Conservation (phyloP, 2,797 vertebrate genomes). For the Tapirus indicus region DNA sequence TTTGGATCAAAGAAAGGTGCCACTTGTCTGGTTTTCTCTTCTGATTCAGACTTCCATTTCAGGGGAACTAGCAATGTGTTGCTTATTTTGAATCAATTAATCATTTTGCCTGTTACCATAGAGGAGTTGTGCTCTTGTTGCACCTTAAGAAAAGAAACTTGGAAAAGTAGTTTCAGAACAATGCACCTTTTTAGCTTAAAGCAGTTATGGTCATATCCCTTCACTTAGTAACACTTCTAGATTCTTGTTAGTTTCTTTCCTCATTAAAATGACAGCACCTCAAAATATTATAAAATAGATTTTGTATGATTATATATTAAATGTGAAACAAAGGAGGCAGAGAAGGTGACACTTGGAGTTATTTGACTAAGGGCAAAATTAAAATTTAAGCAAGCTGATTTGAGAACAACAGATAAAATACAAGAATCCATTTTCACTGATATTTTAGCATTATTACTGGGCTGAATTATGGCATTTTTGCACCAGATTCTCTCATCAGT, state of each 20-base stretch:
- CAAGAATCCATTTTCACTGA: not conserved
- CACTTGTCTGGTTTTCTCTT: slow-evolving; percentile 23
- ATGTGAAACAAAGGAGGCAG: not conserved
- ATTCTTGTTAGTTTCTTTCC: not conserved
- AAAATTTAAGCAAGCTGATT: not conserved
- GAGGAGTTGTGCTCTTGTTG: slow-evolving; percentile 4
- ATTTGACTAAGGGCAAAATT: not conserved
- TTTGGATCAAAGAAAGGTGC: slow-evolving; percentile 75
- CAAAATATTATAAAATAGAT: not conserved
- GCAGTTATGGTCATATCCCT: not conserved
- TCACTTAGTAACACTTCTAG: not conserved
- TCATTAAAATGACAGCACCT: slow-evolving; percentile 30
- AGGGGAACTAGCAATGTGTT: not conserved
- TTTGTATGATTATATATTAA: not conserved
- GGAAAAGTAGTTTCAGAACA: not conserved
- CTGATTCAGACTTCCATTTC: slow-evolving; percentile 15
- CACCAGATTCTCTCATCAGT: not conserved
- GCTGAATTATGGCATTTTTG: not conserved
- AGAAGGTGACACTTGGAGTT: not conserved
- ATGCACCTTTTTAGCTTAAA: not conserved
- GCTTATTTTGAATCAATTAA: slow-evolving; percentile 74
- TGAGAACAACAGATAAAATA: not conserved
- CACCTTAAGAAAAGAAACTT: slow-evolving; percentile 11
- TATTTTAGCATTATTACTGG: not conserved
- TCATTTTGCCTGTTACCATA: not conserved